Evolutionary conservation across 2,113 vertebrate genomes (phyloP).

Genomic region (Aplodontia rufa): DNA sequence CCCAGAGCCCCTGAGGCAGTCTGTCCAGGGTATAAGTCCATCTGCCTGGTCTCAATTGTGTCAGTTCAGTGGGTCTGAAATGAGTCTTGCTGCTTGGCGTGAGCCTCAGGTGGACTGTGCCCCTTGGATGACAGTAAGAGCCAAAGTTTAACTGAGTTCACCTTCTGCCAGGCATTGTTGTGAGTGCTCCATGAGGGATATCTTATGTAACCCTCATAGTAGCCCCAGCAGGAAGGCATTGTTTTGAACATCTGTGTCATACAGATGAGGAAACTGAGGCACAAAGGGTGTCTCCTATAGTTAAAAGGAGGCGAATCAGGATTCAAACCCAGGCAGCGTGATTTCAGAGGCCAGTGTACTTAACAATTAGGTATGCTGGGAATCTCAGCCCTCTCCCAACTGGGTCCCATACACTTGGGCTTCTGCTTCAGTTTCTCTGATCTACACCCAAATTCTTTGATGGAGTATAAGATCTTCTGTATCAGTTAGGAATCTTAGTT

Average conservation of each 20-base stretch:
- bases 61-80: neutral
- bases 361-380: neutral
- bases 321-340: neutral
- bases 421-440: slow-evolving; percentile 8
- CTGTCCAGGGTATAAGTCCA: neutral
- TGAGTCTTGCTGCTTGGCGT: neutral
- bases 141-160: neutral
- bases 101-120: neutral
- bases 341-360: neutral
- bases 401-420: neutral
- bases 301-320: neutral
- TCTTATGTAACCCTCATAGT: neutral
- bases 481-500: neutral
- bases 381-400: neutral
- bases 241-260: neutral
- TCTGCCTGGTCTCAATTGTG: neutral
- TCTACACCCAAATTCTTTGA: neutral
- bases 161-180: neutral
- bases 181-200: neutral
- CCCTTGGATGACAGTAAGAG: neutral
- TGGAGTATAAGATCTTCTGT: neutral
- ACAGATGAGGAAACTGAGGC: slow-evolving; percentile 13
- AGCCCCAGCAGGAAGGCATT: neutral
- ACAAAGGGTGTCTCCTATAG: neutral
- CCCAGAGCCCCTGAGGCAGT: neutral